Conservation (phyloP, 2,113 vertebrate genomes). For the Pleuronectes platessa region DNA sequence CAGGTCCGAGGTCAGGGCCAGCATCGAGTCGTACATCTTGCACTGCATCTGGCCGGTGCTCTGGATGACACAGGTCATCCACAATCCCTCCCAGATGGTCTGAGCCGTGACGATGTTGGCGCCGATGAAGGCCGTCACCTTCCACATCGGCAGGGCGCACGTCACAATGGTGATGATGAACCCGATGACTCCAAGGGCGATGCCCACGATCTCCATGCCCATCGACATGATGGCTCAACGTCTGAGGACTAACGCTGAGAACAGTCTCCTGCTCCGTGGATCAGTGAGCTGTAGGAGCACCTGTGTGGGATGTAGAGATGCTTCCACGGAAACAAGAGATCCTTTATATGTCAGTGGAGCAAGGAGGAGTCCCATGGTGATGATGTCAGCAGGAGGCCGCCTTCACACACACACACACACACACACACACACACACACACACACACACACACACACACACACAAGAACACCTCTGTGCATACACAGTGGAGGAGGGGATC, state of each 20-base stretch:
- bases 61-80: conserved; percentile 85
- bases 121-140: conserved; percentile 79
- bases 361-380: conserved; percentile 68
- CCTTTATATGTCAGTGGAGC: conserved; percentile 76
- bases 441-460: conserved; percentile 15
- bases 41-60: conserved; percentile 88
- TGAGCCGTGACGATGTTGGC: conserved; percentile 84
- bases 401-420: conserved; percentile 23
- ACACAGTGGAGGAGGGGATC: conserved; percentile 41
- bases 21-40: conserved; percentile 84
- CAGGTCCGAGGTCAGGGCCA: conserved; percentile 78
- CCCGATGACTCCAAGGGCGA: conserved; percentile 79
- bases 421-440: neutral
- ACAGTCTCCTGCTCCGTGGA: conserved; percentile 1
- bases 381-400: conserved; percentile 69
- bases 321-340: conserved; percentile 65
- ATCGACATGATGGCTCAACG: conserved; percentile 75
- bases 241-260: neutral
- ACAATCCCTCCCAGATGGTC: conserved; percentile 82
- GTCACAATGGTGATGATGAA: conserved; percentile 78
- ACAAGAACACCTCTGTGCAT: conserved; percentile 54
- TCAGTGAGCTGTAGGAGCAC: conserved; percentile 15
- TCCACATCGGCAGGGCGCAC: conserved; percentile 85
- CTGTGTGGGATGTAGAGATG: conserved; percentile 54
- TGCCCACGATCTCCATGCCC: conserved; percentile 84